Evolutionary conservation across 2,888 invertebrate genomes (phyloP).

Genomic region (Tetranychus piercei): DNA sequence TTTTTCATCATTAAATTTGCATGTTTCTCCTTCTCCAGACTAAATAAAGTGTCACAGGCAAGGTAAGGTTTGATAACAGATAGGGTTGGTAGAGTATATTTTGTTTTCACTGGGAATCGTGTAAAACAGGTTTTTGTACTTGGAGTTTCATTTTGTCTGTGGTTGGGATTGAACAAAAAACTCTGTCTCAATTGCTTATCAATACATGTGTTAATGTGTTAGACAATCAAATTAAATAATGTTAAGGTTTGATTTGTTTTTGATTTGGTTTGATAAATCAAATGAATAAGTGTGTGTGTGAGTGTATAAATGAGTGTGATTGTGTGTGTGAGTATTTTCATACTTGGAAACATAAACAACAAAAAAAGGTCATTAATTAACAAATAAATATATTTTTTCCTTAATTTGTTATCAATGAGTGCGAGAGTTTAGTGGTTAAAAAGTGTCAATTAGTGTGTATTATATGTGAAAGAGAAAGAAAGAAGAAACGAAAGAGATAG

Average conservation of each 20-base stretch:
- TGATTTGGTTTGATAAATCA: not conserved
- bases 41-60: too few species aligned
- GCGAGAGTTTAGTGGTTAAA: not conserved
- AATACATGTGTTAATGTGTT: not conserved
- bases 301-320: not conserved
- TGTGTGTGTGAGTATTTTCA: not conserved
- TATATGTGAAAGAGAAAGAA: not conserved
- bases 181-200: not conserved
- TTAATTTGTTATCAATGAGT: too few species aligned
- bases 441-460: not conserved
- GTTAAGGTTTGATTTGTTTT: not conserved
- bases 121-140: too few species aligned
- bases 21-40: too few species aligned
- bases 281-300: not conserved
- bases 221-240: not conserved
- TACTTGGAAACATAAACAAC: not conserved
- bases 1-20: too few species aligned
- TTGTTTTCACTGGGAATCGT: too few species aligned
- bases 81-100: too few species aligned
- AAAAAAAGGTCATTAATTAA: not conserved
- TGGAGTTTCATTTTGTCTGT: too few species aligned
- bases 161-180: not conserved
- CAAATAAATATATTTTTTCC: not conserved
- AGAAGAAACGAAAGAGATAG: too few species aligned
- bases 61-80: too few species aligned